Evolutionary conservation across 2,797 vertebrate genomes (phyloP).

Genomic region (Melanotaenia nigrans): DNA sequence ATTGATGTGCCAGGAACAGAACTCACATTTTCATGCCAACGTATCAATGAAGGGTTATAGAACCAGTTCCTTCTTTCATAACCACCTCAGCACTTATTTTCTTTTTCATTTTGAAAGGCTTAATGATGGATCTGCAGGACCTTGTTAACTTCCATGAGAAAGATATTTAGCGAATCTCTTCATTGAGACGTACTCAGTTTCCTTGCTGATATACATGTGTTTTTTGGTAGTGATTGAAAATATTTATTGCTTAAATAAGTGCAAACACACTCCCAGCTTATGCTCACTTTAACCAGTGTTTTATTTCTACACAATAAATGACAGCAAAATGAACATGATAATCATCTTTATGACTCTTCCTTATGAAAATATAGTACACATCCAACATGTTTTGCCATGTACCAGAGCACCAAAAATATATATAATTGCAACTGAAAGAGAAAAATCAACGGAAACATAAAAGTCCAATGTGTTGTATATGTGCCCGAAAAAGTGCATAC

Average conservation of each 20-base stretch:
- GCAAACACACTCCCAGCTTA: constrained; percentile 45
- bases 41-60: constrained; percentile 69
- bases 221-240: not conserved
- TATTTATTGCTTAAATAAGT: constrained; percentile 32
- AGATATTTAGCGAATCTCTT: not conserved
- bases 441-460: constrained; percentile 69
- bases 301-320: constrained; percentile 87
- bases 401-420: constrained; percentile 81
- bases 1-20: constrained; percentile 74
- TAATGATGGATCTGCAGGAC: constrained; percentile 20
- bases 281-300: constrained; percentile 83
- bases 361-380: constrained; percentile 83
- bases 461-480: constrained; percentile 76
- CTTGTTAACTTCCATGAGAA: constrained; percentile 16
- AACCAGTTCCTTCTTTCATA: constrained; percentile 59
- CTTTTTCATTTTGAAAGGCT: constrained; percentile 28
- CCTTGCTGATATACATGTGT: not conserved
- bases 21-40: constrained; percentile 69
- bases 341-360: constrained; percentile 79
- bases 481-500: constrained; percentile 81
- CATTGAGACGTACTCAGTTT: not conserved
- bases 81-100: constrained; percentile 40
- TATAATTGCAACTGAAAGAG: constrained; percentile 77
- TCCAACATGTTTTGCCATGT: constrained; percentile 79
- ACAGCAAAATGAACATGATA: constrained; percentile 84